Evolutionary conservation across 1,140 invertebrate genomes (phyloP), one percentile per base, ranked within the genome.

Genomic region (Trichomalopsis sarcophagae): DNA sequence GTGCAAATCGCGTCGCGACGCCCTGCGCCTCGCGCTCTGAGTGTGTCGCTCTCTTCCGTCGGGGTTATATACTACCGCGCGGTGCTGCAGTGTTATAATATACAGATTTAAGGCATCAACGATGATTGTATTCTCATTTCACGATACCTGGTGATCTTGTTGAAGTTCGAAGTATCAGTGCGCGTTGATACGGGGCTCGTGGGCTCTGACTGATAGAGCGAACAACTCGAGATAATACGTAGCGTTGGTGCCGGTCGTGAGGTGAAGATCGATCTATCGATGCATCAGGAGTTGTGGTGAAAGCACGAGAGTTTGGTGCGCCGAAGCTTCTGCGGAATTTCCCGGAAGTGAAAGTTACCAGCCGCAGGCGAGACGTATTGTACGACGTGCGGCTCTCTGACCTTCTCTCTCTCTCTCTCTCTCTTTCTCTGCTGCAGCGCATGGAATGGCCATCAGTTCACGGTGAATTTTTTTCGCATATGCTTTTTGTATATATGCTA

Each of bases 1-100:
- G 91, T 92, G 87, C 88, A 86, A 89, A 88, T 89, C 90, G 90
- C 89, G 89, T 88, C 91, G 91, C 90, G 90, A 90, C 88, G 89
- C 88, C 86, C 87, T 83, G 83, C 88, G 87, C 84, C 89, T 88
- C 81, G 82, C 73, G 55, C 55, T 62, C 2, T 62, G 21, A 62
- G 55, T 62, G 55, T n/a, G 21, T 62, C 55, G 47, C 47, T n/a
- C 55, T 62, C 21, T 62, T 44, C 40, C 7, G 21, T 62, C 21
- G 55, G 55, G 21, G 55, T n/a, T 7, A n/a, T 55, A 55, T 62
- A n/a, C 55, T 21, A 62, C 17, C 55, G 55, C 21, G 55, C 17
- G 55, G 55, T 62, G 17, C 21, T n/a, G 17, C 21, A 62, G 55
- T 62, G 55, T n/a, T 62, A 62, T 21, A 62, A 21, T 62, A 62